Evolutionary conservation across 2,113 vertebrate species (phyloP).

Genomic region (Megaceryle maxima): DNA sequence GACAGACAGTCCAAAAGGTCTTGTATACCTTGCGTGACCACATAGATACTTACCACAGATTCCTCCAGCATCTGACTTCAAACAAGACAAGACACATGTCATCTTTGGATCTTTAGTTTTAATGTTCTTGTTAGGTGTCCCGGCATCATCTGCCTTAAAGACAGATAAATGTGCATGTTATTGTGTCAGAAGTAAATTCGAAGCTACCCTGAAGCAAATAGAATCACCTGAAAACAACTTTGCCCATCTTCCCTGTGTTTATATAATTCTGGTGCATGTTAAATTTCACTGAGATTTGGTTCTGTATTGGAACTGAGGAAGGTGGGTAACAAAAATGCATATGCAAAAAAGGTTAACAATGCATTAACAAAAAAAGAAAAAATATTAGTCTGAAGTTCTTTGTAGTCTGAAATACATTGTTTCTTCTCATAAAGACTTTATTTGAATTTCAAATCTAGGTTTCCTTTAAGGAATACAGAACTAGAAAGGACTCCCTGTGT

Average conservation of each 20-base stretch:
- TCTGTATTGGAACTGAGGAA: not conserved
- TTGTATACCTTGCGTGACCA: not conserved
- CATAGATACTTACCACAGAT: not conserved
- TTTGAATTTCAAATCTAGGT: constrained; percentile 29
- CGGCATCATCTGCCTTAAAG: not conserved
- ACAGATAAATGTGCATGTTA: not conserved
- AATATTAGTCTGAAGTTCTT: not conserved
- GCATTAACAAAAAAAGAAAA: not conserved
- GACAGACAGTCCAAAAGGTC: not conserved
- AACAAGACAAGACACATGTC: not conserved
- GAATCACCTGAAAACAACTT: not conserved
- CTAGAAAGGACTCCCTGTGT: not conserved
- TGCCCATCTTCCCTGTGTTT: not conserved
- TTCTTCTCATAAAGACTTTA: not conserved
- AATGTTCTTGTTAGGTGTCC: not conserved
- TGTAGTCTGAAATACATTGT: not conserved
- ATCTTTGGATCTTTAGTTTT: not conserved
- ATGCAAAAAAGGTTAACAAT: not conserved
- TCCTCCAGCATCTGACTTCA: not conserved
- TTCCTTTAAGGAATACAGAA: not conserved
- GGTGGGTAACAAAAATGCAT: not conserved
- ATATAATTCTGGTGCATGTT: not conserved
- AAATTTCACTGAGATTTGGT: not conserved
- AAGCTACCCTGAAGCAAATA: not conserved
- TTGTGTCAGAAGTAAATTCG: constrained; percentile 6